Conservation (phyloP, 2,888 invertebrate species). For the Syrista parreyssii region DNA sequence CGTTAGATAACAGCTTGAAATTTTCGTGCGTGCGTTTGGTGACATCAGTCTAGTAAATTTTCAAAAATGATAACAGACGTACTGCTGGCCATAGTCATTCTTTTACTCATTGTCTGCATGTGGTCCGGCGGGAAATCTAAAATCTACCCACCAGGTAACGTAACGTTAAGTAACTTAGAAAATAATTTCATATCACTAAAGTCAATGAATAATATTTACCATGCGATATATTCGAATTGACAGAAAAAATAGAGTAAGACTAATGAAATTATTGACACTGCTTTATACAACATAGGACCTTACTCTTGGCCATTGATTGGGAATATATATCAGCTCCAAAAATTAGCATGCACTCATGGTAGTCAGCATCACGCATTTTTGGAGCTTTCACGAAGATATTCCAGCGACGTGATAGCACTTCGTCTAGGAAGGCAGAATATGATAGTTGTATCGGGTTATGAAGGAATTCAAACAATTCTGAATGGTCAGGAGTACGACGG, state of each 20-base stretch:
- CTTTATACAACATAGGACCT: constrained; percentile 44
- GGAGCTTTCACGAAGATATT: constrained; percentile 47
- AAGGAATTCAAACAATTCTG: constrained; percentile 69
- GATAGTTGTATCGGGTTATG: constrained; percentile 70
- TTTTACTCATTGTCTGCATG: neutral
- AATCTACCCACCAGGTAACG: constrained; percentile 16
- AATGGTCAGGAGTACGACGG: constrained; percentile 72
- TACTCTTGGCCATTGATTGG: constrained; percentile 57
- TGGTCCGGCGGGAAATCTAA: constrained; percentile 2
- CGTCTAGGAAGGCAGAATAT: constrained; percentile 48
- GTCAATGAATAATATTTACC: no score
- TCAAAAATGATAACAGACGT: neutral
- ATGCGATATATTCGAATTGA: neutral
- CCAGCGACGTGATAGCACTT: constrained; percentile 48
- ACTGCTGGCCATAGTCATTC: constrained; percentile 4
- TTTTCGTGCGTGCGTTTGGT: neutral
- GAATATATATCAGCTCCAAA: constrained; percentile 39
- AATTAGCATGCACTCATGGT: constrained; percentile 39
- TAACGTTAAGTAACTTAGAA: neutral
- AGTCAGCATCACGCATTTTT: constrained; percentile 51
- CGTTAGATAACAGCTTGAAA: neutral
- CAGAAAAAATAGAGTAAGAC: neutral
- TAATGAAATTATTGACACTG: neutral
- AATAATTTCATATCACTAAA: neutral
- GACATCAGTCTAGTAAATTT: neutral